Base-by-base conservation (phyloP, 2,888 invertebrate species). In the Epinotia bilunana region DNA sequence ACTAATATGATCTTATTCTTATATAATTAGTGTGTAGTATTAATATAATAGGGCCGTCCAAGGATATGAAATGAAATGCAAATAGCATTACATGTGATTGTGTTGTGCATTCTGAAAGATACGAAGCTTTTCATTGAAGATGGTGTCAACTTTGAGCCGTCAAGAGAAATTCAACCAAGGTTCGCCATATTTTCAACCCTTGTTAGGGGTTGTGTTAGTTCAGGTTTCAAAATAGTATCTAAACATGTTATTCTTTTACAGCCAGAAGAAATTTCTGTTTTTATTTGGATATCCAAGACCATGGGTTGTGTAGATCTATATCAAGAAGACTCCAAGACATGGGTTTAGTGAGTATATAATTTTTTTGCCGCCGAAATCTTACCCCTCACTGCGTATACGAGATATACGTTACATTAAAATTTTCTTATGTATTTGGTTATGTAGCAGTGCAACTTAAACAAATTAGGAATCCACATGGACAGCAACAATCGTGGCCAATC, bases 251-350 rank as follows among this genome's bases (percentile, higher is more conserved):
- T 74, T 79, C 71, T 80, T 78, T 91, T 91, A 73, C 92, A 94
- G 94, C 92, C 78, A 87, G 97, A 87, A 95, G 95, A 83, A 95
- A 95, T 88, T 96, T 96, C 85, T 95, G 95, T 87, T 97, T 97
- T 93, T 97, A 96, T 90, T 95, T 97, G 95, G 96, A 97, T 87
- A 95, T 97, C 83, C 96, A 96, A 91, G 97, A 96, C 84, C 95
- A 96, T 92, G 95, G 94, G 81, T 89, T 95, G 73, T 94, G 95
- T 77, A 92, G 94, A 83, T 96, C 95, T 80, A 90, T 97, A 90
- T 96, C 97, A 83, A 93, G 94, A 79, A 95, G 95, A 88, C 95
- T 97, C 82, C 96, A 95, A 87, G 95, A 96, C 83, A 94, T 97
- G 89, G 97, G 97, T 80, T 95, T 97, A 91, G 96, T 96, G 91